Base-by-base conservation (phyloP, 2,113 vertebrate species). In the Pseudopipra pipra region DNA sequence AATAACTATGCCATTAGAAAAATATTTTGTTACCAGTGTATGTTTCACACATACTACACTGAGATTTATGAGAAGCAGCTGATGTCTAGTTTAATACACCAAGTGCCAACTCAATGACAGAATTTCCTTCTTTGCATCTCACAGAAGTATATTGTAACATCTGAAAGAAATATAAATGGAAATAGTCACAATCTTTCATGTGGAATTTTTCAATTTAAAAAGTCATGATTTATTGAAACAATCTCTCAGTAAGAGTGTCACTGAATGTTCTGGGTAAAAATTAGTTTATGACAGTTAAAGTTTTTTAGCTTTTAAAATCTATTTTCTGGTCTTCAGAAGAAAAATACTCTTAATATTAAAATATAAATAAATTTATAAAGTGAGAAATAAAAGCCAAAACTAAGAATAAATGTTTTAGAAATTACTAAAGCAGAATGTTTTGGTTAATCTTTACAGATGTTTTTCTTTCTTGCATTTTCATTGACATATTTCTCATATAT, bases 201-300 rank as follows among this genome's bases (percentile, higher is more conserved):
- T 76, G 31, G 65, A 68, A 18, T 76, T 87, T 82, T 95, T 91
- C 58, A 79, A 49, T 85, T 91, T 75, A 55, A 87, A 71, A 93
- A 82, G 30, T 58, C 24, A 49, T 76, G 58, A 85, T 85, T 93
- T 91, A 88, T 83, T 56, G 24, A 95, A 88, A 76, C 18, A 54
- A 62, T 58, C 28, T 83, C 33, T 79, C 56, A 12, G 11, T 31
- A 51, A 62, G 28, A 55, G 15, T 73, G 43, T 79, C 54, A 54
- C 6, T 68, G 24, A 73, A 73, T 89, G 90, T 85, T 75, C 54
- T 65, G 41, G 3, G 6, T 74, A 82, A 87, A 89, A 94, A 90
- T 56, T 61, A 62, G 44, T 80, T 43, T 61, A 37, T 59, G 41
- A 63, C 19, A 85, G 10, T 46, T 56, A 85, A 59, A 95, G 22